These are phyloP conservation scores for Ceraclea dissimilis DNA, from an alignment of 2,888 invertebrate genomes.

Conservation along the genomic window DNA sequence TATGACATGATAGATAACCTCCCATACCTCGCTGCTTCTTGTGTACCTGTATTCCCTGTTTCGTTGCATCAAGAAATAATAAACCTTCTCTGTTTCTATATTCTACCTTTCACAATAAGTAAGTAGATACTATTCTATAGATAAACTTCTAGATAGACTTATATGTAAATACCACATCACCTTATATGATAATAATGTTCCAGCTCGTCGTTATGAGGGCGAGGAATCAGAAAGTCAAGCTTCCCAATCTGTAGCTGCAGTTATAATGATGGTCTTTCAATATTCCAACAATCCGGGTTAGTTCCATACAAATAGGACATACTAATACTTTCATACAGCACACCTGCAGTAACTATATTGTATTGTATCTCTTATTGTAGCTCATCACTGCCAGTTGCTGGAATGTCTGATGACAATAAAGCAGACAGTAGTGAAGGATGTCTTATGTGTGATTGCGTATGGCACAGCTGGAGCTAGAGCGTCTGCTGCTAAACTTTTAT, in stretches of 20 bases:
- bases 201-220: conserved; percentile 63
- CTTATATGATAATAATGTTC: conserved; percentile 6
- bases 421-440: conserved; percentile 82
- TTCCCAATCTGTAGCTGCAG: conserved; percentile 81
- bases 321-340: neutral
- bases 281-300: conserved; percentile 87
- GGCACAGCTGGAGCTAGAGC: conserved; percentile 89
- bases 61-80: conserved; percentile 91
- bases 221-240: conserved; percentile 70
- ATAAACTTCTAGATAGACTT: neutral
- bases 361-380: conserved; percentile 43
- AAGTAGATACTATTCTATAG: conserved; percentile 33
- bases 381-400: conserved; percentile 91
- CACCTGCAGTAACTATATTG: too few species aligned
- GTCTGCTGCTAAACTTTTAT: conserved; percentile 93
- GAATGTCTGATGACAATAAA: conserved; percentile 95
- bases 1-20: conserved; percentile 93
- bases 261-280: conserved; percentile 96
- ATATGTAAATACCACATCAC: neutral
- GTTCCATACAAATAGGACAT: conserved; percentile 19
- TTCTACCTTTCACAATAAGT: conserved; percentile 94
- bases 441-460: conserved; percentile 92
- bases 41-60: conserved; percentile 85
- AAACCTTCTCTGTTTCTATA: conserved; percentile 89
- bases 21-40: conserved; percentile 89